Percentiles rank a stretch among this genome's conserved stretches.
Conservation (phyloP, 2,113 vertebrate species). For the Empidonax alnorum region DNA sequence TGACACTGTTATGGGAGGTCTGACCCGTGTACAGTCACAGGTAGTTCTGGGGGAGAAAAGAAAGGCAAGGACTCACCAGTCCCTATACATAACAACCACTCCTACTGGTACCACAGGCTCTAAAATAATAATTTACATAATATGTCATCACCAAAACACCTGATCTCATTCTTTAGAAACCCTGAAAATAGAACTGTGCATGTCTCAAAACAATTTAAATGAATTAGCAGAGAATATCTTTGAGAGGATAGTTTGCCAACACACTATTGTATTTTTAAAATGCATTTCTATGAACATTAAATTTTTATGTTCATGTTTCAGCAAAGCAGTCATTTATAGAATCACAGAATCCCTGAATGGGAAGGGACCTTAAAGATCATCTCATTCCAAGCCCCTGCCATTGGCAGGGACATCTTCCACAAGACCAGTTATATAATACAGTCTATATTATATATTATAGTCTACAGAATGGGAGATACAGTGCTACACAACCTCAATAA, state of each 20-base stretch:
- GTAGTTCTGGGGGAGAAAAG: background rate
- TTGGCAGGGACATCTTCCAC: rapidly evolving
- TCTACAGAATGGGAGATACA: background rate
- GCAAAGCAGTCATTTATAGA: background rate
- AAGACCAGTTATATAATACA: background rate
- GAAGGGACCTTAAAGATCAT: background rate
- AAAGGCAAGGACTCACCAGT: background rate
- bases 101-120: too few relatives aligned
- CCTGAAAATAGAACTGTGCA: background rate
- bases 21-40: rapidly evolving
- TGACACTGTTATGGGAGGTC: rapidly evolving
- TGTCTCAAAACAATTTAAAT: background rate
- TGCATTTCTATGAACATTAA: background rate
- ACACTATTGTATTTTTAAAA: background rate
- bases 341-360: background rate
- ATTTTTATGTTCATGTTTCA: background rate
- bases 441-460: background rate
- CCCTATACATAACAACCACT: rapidly evolving
- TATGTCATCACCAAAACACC: background rate
- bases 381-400: too few relatives aligned
- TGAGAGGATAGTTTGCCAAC: background rate
- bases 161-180: background rate
- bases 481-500: background rate
- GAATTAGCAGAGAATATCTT: background rate
- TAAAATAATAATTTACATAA: background rate